Percentiles rank a stretch among this genome's conserved stretches.
Evolutionary conservation across 2,797 vertebrate species (phyloP).

Genomic region (Molossus alvarezi): DNA sequence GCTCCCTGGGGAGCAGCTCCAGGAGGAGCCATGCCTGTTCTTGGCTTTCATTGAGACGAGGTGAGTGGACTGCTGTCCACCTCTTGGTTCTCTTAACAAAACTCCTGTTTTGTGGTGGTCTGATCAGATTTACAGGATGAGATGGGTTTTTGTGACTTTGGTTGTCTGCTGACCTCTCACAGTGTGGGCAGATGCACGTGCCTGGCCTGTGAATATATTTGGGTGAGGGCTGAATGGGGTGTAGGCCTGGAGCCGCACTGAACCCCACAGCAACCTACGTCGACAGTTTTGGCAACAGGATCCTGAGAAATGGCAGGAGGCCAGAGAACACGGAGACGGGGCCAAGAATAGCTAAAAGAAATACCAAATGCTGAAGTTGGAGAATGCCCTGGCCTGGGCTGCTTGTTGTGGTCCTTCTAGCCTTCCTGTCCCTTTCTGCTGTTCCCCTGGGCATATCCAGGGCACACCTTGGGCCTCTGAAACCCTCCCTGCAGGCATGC

Average conservation of each 20-base stretch:
- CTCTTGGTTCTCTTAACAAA: slow-evolving; percentile 43
- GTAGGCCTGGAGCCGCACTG: slow-evolving; percentile 79
- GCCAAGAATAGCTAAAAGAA: slow-evolving; percentile 87
- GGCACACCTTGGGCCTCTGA: background rate
- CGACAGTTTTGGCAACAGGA: slow-evolving; percentile 87
- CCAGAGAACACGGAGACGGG: slow-evolving; percentile 84
- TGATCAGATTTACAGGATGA: background rate
- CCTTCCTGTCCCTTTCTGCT: slow-evolving; percentile 71
- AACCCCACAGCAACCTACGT: slow-evolving; percentile 69
- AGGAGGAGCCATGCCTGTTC: background rate
- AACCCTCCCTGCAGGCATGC: background rate
- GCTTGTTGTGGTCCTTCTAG: background rate
- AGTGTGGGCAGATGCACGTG: background rate
- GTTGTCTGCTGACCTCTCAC: background rate
- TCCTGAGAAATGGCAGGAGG: slow-evolving; percentile 90
- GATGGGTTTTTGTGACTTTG: slow-evolving; percentile 34
- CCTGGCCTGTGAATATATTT: slow-evolving; percentile 55
- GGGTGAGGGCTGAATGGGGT: slow-evolving; percentile 22
- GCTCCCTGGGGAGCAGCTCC: background rate
- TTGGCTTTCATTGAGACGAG: background rate
- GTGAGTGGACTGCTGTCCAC: background rate
- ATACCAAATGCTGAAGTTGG: slow-evolving; percentile 83
- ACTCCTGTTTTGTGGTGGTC: background rate
- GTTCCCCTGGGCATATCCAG: background rate
- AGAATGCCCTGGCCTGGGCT: slow-evolving; percentile 40